Evolutionary conservation across 2,888 invertebrate species (phyloP), one percentile per base, ranked within the genome.

Genomic region (Orthonevra nobilis): DNA sequence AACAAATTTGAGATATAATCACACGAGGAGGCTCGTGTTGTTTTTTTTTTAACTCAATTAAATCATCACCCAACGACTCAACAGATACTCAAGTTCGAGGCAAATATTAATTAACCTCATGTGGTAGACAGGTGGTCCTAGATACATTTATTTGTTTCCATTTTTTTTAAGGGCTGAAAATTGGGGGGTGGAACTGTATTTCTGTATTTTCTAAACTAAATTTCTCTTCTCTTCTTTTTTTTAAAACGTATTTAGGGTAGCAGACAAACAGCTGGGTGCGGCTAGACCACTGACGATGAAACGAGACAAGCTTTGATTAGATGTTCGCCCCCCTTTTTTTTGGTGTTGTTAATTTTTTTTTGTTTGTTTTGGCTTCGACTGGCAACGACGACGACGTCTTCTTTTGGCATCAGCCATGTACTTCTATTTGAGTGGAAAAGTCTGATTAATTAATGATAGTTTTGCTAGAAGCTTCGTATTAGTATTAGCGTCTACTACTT

Each of bases 191-290:
- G n/a, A n/a, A n/a, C n/a, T n/a, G n/a, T n/a, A n/a, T n/a, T n/a
- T n/a, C n/a, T n/a, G n/a, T n/a, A n/a, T n/a, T n/a, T n/a, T n/a
- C n/a, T n/a, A n/a, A n/a, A n/a, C n/a, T n/a, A n/a, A n/a, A n/a
- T n/a, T n/a, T n/a, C n/a, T n/a, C n/a, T 19, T 34, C 2, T 7
- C 7, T 20, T 19, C 3, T 52, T 40, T 34, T 30, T n/a, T 10
- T 26, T 28, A n/a, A 10, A 42, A 17, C 6, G 12, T 7, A 74
- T 60, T 23, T 68, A 46, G 73, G 73, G 66, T 68, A 68, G n/a
- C 30, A 66, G 73, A 68, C 68, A 46, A 52, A 66, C 73, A 56
- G 64, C 32, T 72, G 72, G 72, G 54, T 48, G 58, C 36, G 73
- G 30, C 66, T 44, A 73, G 66, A 66, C 56, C 36, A 34, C 9